Conservation (phyloP, 2,888 invertebrate species). For the Drosophila dives region DNA sequence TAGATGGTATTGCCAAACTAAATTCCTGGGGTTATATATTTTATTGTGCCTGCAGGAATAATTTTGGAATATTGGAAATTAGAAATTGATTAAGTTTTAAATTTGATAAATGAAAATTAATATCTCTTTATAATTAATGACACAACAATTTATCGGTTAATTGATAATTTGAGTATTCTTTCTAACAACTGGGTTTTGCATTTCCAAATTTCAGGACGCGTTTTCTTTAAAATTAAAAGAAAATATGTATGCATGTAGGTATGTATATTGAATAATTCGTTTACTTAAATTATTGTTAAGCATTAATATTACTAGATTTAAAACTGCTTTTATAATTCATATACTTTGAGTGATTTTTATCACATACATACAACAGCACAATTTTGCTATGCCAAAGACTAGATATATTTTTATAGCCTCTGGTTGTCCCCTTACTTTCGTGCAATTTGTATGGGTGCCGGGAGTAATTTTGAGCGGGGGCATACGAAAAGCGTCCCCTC, state of each 20-base stretch:
- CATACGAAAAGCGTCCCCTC: not conserved
- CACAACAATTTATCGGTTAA: not conserved
- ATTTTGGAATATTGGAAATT: not conserved
- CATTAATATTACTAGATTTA: not conserved
- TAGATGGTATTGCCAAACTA: not conserved
- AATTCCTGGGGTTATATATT: not conserved
- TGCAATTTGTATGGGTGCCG: not conserved
- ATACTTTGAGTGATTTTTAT: not conserved
- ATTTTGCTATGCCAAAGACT: not conserved
- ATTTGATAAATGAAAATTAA: not conserved
- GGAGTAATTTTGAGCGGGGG: not conserved
- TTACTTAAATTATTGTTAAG: not conserved
- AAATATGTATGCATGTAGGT: not conserved
- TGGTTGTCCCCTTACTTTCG: not conserved
- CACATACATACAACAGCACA: not conserved
- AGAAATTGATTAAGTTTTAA: not conserved
- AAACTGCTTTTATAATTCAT: not conserved
- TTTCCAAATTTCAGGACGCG: not conserved
- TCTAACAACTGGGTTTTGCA: not conserved
- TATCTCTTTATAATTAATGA: not conserved
- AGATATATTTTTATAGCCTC: not conserved
- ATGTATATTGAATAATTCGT: not conserved
- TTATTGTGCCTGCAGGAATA: not conserved
- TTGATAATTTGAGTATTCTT: not conserved
- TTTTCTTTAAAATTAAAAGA: not conserved